Base-by-base conservation (phyloP, 2,888 invertebrate genomes). In the Idaea biselata region DNA sequence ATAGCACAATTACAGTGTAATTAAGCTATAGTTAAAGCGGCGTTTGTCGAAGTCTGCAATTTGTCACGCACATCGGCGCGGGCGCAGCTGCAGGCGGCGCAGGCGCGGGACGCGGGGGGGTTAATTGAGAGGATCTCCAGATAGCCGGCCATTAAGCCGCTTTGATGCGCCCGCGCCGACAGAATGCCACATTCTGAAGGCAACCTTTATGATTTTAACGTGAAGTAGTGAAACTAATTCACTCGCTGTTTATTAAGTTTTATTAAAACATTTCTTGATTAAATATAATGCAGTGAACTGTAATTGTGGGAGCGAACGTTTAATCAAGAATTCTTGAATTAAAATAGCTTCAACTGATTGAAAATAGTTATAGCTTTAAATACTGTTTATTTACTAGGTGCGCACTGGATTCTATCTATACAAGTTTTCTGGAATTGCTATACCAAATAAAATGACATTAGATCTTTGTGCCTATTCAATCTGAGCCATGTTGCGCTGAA, bases 1-100 rank as follows among this genome's bases (percentile, higher is more conserved):
- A 33, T 58, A 57, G 70, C 67, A 78, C 78, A 85, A 86, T 86
- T 83, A 84, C 68, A 25, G 63, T 64, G 77, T 81, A 83, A 86
- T 85, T 86, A 84, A 83, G 81, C 81, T 80, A 81, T 84, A 79
- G 78, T 84, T 83, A 82, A 73, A 74, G 68, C 70, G 71, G 75
- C 76, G 78, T 80, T 80, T 76, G 72, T 70, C 72, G 70, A 72
- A 70, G 73, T 70, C 70, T 68, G 76, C 82, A 84, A 85, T 86
- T 85, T 82, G 84, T 84, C 82, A 85, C 82, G 86, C 81, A 83
- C 77, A 69, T 70, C 61, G 66, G 71, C 70, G 74, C 77, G 73
- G 64, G 62, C 62, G 73, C 72, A 65, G 73, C 65, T 60, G 60
- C 58, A 25, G 61, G 18, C 58, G 58, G 54, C 18, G 18, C 11